Evolutionary conservation across 2,113 vertebrate genomes (phyloP).

Genomic region (Chelonoidis abingdonii): DNA sequence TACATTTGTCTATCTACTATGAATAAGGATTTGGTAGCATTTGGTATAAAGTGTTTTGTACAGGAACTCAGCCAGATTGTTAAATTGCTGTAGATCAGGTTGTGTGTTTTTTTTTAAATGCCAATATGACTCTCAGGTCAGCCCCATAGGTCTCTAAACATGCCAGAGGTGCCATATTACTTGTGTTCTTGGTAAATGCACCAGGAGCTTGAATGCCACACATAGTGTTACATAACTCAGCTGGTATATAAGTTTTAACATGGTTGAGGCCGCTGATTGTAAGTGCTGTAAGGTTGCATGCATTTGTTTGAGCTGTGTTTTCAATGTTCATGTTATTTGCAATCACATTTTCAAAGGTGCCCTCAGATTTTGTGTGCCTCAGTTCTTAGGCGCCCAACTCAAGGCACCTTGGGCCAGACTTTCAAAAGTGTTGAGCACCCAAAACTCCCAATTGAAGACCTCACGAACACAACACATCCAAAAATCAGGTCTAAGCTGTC

Average conservation of each 20-base stretch:
- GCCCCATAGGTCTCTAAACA: background rate
- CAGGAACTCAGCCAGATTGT: background rate
- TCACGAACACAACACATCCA: background rate
- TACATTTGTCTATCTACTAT: background rate
- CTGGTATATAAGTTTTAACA: background rate
- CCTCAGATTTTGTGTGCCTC: background rate
- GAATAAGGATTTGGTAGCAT: background rate
- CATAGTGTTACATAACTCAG: background rate
- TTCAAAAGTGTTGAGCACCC: fast-evolving
- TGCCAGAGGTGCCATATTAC: background rate
- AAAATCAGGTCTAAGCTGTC: background rate
- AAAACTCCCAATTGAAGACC: background rate
- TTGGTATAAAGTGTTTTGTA: background rate
- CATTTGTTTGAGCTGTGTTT: background rate
- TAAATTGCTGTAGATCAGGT: background rate
- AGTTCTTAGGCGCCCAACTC: background rate
- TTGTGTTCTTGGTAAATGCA: background rate
- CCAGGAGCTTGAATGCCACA: background rate
- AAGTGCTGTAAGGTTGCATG: background rate
- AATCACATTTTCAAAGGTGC: background rate
- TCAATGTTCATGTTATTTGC: background rate
- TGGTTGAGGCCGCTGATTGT: background rate
- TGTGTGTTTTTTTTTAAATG: background rate
- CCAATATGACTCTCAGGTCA: background rate
- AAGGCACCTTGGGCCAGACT: background rate